Evolutionary conservation across 2,797 vertebrate species (phyloP).

Genomic region (Coracias cyanogaster): DNA sequence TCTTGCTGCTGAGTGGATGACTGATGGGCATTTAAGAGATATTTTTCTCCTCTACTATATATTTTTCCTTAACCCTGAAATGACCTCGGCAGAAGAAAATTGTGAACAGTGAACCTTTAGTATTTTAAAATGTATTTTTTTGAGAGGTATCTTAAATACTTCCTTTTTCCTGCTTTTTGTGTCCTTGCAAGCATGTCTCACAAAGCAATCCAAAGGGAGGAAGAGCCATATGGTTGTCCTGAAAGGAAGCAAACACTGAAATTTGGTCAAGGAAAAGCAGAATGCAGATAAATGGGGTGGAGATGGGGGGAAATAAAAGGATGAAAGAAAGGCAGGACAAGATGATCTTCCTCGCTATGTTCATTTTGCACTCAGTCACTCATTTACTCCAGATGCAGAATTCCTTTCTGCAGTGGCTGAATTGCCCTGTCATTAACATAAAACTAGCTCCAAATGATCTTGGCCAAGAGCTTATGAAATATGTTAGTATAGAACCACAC

Average conservation of each 20-base stretch:
- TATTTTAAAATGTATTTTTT: background rate
- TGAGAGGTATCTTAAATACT: background rate
- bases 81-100: background rate
- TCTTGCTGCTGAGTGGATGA: background rate
- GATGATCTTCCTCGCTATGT: background rate
- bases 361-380: background rate
- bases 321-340: background rate
- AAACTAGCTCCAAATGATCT: conserved; percentile 23
- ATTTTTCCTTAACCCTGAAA: background rate
- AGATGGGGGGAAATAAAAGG: background rate
- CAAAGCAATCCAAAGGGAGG: background rate
- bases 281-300: background rate
- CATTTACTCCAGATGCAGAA: background rate
- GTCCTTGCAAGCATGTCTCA: background rate
- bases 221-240: background rate
- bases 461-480: conserved; percentile 24
- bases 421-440: conserved; percentile 32
- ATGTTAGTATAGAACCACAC: background rate
- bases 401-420: conserved; percentile 2
- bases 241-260: background rate
- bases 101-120: background rate
- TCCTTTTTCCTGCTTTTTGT: background rate
- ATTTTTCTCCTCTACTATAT: background rate
- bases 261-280: background rate
- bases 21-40: background rate